Percentiles rank a stretch among this genome's conserved stretches.
Evolutionary conservation across 2,113 vertebrate species (phyloP).

Genomic region (Platichthys stellatus): DNA sequence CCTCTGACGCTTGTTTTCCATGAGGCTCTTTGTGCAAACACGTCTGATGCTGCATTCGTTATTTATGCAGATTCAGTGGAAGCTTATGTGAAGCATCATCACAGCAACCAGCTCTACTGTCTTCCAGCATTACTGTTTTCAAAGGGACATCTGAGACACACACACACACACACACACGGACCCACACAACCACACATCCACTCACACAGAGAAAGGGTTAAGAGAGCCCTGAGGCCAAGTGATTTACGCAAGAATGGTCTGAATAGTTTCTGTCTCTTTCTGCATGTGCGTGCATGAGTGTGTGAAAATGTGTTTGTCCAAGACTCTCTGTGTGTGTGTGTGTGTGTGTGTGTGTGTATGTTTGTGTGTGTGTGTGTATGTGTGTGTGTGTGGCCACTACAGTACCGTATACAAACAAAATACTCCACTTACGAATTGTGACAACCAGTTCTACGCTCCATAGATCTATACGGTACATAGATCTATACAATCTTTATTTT

Average conservation of each 20-base stretch:
- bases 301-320: constrained; percentile 1
- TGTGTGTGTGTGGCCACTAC: constrained; percentile 22
- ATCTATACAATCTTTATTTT: constrained; percentile 1
- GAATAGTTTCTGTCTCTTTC: constrained; percentile 71
- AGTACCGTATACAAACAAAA: constrained; percentile 23
- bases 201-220: constrained; percentile 73
- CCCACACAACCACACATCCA: constrained; percentile 39
- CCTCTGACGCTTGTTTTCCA: neutral
- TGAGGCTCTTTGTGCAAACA: constrained; percentile 2
- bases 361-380: constrained; percentile 29
- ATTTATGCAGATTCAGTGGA: constrained; percentile 30
- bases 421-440: constrained; percentile 6
- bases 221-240: constrained; percentile 81
- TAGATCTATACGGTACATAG: neutral
- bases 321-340: neutral
- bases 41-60: constrained; percentile 28
- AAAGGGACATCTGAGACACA: constrained; percentile 69
- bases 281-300: constrained; percentile 35
- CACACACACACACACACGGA: constrained; percentile 44
- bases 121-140: constrained; percentile 68
- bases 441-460: neutral
- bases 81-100: constrained; percentile 41
- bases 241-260: constrained; percentile 78
- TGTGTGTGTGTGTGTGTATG: constrained; percentile 26
- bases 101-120: constrained; percentile 54